These are phyloP conservation scores for Noctua janthe DNA, from an alignment of 2,888 invertebrate genomes.

Conservation along the genomic window DNA sequence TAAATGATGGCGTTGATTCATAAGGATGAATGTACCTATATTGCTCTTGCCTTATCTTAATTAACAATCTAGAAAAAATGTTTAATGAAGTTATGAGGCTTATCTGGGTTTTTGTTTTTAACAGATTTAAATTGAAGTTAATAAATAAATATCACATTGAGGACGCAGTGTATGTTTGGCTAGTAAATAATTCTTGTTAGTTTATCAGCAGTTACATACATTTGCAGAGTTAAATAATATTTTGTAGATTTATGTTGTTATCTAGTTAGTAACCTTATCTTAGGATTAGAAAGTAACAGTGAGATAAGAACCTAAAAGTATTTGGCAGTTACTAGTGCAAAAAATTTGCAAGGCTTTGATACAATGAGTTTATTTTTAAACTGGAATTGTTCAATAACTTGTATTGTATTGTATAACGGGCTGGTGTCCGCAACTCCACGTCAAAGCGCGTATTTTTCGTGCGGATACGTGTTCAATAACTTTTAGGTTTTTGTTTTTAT, in stretches of 20 bases:
- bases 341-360: neutral
- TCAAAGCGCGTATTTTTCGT: too few species aligned
- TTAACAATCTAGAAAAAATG: slow-evolving; percentile 38
- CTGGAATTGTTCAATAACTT: neutral
- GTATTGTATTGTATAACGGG: too few species aligned
- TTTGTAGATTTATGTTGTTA: neutral
- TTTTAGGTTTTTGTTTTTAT: neutral
- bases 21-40: slow-evolving; percentile 14
- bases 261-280: slow-evolving; percentile 11
- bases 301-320: slow-evolving; percentile 19
- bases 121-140: slow-evolving; percentile 25
- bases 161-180: neutral
- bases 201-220: slow-evolving; percentile 21
- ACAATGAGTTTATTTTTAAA: neutral
- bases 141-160: slow-evolving; percentile 4
- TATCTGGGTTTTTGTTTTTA: slow-evolving; percentile 35
- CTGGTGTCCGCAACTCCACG: too few species aligned
- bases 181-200: neutral
- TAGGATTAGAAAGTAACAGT: slow-evolving; percentile 19
- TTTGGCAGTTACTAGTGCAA: neutral
- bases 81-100: slow-evolving; percentile 15
- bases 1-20: slow-evolving; percentile 30
- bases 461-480: too few species aligned
- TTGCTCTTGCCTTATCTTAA: slow-evolving; percentile 36
- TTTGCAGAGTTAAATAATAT: slow-evolving; percentile 2